Evolutionary conservation across 1,140 invertebrate genomes (phyloP).

Genomic region (Drosophila bipectinata): DNA sequence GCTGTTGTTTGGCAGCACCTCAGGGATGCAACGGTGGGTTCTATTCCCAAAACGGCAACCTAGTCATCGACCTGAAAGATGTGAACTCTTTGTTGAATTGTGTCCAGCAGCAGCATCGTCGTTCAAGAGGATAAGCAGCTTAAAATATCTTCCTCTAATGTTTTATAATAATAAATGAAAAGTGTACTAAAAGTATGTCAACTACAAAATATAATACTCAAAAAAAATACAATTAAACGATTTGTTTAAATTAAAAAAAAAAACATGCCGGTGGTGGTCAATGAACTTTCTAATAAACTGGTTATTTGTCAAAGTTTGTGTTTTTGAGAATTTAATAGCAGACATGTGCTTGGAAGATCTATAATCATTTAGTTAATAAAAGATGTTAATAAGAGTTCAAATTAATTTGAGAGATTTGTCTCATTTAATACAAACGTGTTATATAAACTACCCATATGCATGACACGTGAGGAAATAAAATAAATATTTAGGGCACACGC

Average conservation of each 20-base stretch:
- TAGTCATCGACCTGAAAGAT: conserved; percentile 42
- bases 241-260: neutral
- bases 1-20: conserved; percentile 19
- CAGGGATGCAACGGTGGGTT: conserved; percentile 47
- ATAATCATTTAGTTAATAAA: neutral
- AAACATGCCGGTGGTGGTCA: neutral
- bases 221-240: neutral
- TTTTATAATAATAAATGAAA: neutral
- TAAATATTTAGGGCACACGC: too few species aligned
- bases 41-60: conserved; percentile 42
- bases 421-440: too few species aligned
- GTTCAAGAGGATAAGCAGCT: conserved; percentile 18
- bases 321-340: neutral
- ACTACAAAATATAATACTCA: neutral
- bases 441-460: too few species aligned
- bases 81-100: conserved; percentile 28
- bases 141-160: neutral
- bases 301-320: neutral
- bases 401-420: too few species aligned
- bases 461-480: too few species aligned
- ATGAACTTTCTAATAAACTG: neutral
- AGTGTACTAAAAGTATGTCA: neutral
- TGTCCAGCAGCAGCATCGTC: conserved; percentile 38
- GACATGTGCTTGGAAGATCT: neutral
- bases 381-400: too few species aligned